phyloP scores from a whole-genome alignment of 2,888 invertebrate genomes.

The Apamea crenata region DNA sequence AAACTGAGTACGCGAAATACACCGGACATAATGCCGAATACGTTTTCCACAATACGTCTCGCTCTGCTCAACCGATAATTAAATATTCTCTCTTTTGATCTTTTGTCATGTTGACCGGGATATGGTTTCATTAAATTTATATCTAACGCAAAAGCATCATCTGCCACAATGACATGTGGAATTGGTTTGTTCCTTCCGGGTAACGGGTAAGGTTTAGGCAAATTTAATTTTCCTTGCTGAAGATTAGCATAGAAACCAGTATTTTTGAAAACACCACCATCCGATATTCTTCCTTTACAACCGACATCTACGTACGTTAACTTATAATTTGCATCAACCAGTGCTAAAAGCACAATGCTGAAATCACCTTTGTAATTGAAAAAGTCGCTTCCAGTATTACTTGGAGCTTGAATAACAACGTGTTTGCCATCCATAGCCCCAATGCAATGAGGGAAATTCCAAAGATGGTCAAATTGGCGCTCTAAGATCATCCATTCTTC shows the following conservation, averaged over 20 bases:
- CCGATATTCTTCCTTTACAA: slow-evolving; percentile 54
- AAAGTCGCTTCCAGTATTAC: slow-evolving; percentile 47
- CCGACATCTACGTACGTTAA: slow-evolving; percentile 58
- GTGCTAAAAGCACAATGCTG: slow-evolving; percentile 56
- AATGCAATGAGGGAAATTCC: slow-evolving; percentile 55
- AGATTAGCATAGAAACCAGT: slow-evolving; percentile 55
- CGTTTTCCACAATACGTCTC: slow-evolving; percentile 50
- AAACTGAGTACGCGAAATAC: slow-evolving; percentile 37
- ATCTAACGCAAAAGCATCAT: slow-evolving; percentile 60
- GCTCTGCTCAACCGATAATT: slow-evolving; percentile 51
- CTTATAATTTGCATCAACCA: slow-evolving; percentile 61
- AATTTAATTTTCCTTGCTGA: slow-evolving; percentile 53
- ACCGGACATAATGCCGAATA: slow-evolving; percentile 41
- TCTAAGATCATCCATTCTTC: slow-evolving; percentile 56
- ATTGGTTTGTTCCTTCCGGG: slow-evolving; percentile 51
- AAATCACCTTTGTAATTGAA: slow-evolving; percentile 57
- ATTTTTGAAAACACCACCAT: slow-evolving; percentile 62
- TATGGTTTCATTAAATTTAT: slow-evolving; percentile 58
- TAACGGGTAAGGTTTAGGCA: slow-evolving; percentile 47
- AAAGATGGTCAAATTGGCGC: slow-evolving; percentile 55
- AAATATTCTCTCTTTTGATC: slow-evolving; percentile 52
- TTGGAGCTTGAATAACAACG: slow-evolving; percentile 54
- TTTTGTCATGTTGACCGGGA: slow-evolving; percentile 51
- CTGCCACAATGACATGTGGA: slow-evolving; percentile 53
- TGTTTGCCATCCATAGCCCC: slow-evolving; percentile 57